Conservation (phyloP, 2,113 vertebrate species). For the Tauraco erythrolophus region DNA sequence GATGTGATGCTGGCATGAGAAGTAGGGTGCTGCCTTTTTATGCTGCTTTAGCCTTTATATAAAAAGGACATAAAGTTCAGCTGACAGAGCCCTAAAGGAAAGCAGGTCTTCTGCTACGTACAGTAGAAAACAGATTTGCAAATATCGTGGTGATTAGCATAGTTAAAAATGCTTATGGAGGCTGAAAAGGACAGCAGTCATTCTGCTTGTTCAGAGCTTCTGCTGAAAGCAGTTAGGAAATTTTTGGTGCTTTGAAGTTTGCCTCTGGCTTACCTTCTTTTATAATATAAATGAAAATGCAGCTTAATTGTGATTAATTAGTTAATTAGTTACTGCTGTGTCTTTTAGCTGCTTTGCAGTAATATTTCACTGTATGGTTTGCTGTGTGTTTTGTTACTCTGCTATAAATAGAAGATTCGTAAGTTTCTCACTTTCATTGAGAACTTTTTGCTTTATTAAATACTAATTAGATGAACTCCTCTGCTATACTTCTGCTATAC, state of each 20-base stretch:
- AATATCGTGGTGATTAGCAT: background rate
- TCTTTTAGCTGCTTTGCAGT: slow-evolving; percentile 5
- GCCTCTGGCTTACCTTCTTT: background rate
- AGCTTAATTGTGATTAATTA: slow-evolving; percentile 42
- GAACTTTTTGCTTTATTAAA: background rate
- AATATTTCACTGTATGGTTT: background rate
- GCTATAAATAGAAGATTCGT: background rate
- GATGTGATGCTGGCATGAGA: background rate
- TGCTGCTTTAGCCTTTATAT: background rate
- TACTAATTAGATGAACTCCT: background rate
- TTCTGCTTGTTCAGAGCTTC: slow-evolving; percentile 29
- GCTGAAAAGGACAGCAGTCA: background rate
- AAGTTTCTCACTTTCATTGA: background rate
- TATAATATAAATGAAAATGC: slow-evolving; percentile 20
- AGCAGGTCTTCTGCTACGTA: background rate
- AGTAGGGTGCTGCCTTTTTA: background rate
- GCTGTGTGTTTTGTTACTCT: background rate
- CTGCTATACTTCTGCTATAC: background rate
- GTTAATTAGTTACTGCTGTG: slow-evolving; percentile 35
- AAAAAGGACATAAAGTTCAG: background rate
- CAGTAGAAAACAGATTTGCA: slow-evolving; percentile 19
- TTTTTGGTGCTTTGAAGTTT: slow-evolving; percentile 34
- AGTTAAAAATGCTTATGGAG: background rate
- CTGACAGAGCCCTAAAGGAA: background rate
- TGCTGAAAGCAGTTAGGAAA: background rate